Evolutionary conservation across 2,888 invertebrate genomes (phyloP), one percentile per base, ranked within the genome.

Genomic region (Stomorhina lunata): DNA sequence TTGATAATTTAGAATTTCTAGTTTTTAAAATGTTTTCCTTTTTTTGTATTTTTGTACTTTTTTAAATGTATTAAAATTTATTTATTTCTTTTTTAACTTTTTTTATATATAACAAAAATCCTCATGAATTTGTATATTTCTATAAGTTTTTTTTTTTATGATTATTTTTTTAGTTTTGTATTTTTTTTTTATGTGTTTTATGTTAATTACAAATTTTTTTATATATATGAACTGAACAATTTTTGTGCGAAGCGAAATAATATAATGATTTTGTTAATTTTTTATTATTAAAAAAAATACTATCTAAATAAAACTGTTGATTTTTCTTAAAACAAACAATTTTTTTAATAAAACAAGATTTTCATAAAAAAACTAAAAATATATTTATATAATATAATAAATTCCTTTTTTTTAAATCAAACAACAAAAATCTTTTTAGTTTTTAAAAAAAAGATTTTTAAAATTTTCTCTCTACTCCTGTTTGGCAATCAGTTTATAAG

Each of bases 401-500:
- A 59, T 37, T 17, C 59, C 45, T 59, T 61, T 9, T 12, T 61
- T 43, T 25, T 50, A 25, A 57, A 43, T 34, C 10, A 3, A 40
- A 2, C 12, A 37, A 66, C 40, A 12, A 40, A 73, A 59, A 61
- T 43, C 43, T 17, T 59, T 73, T 73, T 53, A 3, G n/a, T n/a
- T 6, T 7, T 53, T 5, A 48, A 32, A 17, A 3, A 73, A 43
- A 66, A 43, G 25, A 55, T 45, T 32, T 79, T 40, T 40, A 61
- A n/a, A 12, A 27, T 63, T 73, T 75, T 63, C 63, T 68, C 32
- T 82, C 78, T 69, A 76, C 59, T 71, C 76, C 75, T 76, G 75
- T 82, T 82, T 82, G 82, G 82, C 82, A 82, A 82, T 82, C 82
- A 82, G 75, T 71, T 82, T 71, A 82, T 69, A 82, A 82, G 82